Percentiles rank a stretch among this genome's conserved stretches.
These are phyloP conservation scores for Alces alces DNA, from an alignment of 2,113 vertebrate species.

Conservation along the genomic window DNA sequence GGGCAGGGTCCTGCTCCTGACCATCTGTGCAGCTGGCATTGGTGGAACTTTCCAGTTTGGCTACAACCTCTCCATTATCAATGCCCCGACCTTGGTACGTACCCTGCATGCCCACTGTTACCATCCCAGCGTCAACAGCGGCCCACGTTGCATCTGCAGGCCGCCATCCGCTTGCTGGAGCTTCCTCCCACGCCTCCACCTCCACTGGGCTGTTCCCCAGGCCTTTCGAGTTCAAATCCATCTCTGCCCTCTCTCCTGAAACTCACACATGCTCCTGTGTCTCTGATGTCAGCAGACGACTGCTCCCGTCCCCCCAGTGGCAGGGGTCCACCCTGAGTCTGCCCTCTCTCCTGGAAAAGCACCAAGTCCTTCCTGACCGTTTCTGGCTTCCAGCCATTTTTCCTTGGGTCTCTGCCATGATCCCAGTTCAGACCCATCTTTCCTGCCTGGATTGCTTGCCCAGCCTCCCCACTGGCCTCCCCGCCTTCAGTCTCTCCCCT, in stretches of 20 bases:
- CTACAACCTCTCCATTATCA: slow-evolving; percentile 94
- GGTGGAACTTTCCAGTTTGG: slow-evolving; percentile 95
- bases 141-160: not conserved
- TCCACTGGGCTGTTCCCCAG: not conserved
- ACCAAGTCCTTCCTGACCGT: not conserved
- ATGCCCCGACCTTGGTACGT: slow-evolving; percentile 88
- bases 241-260: not conserved
- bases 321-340: not conserved
- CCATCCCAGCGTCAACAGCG: not conserved
- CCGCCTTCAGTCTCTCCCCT: not conserved
- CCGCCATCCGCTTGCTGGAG: not conserved
- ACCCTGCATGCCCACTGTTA: not conserved
- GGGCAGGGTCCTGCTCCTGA: slow-evolving; percentile 83
- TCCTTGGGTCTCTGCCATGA: not conserved
- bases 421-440: not conserved
- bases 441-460: not conserved
- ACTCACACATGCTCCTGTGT: not conserved
- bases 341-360: not conserved
- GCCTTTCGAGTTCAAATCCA: not conserved
- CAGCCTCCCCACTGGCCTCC: not conserved
- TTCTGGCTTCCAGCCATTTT: not conserved
- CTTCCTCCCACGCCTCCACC: not conserved
- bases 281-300: not conserved
- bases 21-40: slow-evolving; percentile 87
- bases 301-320: not conserved